Base-by-base conservation (phyloP, 2,888 invertebrate genomes). In the Eucera pruinosa region DNA sequence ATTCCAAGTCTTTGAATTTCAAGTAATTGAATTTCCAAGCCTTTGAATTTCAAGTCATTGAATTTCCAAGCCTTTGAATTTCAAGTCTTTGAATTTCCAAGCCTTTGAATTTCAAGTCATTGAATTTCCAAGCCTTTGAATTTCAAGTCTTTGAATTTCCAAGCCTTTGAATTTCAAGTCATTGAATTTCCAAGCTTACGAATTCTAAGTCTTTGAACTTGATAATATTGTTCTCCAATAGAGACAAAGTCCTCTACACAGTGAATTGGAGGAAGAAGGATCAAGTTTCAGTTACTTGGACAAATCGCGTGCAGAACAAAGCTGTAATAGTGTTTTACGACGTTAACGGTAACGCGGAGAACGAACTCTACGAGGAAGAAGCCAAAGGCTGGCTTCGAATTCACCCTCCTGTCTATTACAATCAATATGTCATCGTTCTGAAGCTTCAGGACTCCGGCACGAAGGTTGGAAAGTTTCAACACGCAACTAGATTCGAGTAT, bases 231-330 rank as follows among this genome's bases (percentile, higher is more conserved):
- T n/a, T n/a, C n/a, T n/a, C 41, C 60, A 50, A 15, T 64, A 91
- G 93, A 0, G 96, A 96, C 87, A 94, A 95, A 85, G 94, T 97
- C 60, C 90, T 97, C 15, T 95, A 94, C 66, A 94, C 94, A 74
- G 96, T 98, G 0, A 93, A 93, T 36, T 98, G 98, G 98, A 94
- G 95, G 18, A 94, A 95, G 27, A 93, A 95, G 64, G 92, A 94
- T 0, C 94, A 95, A 33, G 90, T 98, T 0, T 92, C 95, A 0
- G 95, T 96, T 0, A 94, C 96, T 5, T 98, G 98, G 96, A 93
- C 97, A 67, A 98, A 98, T 91, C 94, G 98, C 64, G 94, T 96
- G 27, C 98, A 99, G 92, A 98, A 95, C 89, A 87, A 94, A 61
- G 94, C 95, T 41, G 92, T 95, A 25, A 88, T 95, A 48, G 93